These are phyloP conservation scores for Athripsodes cinereus DNA, from an alignment of 2,888 invertebrate genomes.

Conservation along the genomic window DNA sequence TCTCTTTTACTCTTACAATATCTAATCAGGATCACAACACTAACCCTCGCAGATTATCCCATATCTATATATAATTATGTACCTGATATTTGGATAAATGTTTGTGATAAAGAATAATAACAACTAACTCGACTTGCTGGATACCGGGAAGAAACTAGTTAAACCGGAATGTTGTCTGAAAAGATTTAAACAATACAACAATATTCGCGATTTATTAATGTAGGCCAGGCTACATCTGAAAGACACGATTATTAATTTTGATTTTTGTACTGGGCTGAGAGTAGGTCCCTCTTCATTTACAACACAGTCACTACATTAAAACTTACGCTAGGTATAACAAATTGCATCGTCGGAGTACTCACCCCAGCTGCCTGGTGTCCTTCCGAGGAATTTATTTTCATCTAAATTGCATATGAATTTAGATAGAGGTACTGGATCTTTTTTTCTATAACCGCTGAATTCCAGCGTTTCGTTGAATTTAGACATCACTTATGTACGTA, in stretches of 20 bases:
- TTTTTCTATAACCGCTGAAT: conserved; percentile 28
- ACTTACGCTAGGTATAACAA: background rate
- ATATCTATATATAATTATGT: too few species aligned
- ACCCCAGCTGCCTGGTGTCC: conserved; percentile 52
- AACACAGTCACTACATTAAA: background rate
- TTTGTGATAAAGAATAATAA: background rate
- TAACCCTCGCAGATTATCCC: background rate
- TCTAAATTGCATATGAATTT: conserved; percentile 43
- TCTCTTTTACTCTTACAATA: background rate
- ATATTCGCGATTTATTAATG: background rate
- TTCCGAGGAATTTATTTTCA: conserved; percentile 46
- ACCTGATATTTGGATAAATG: background rate
- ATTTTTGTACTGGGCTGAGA: too few species aligned
- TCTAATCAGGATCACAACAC: background rate
- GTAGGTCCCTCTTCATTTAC: background rate
- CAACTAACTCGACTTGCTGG: background rate
- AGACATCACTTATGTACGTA: conserved; percentile 16
- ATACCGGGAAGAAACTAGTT: background rate
- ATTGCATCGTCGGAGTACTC: conserved; percentile 32
- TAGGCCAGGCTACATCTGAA: background rate
- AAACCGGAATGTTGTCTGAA: background rate
- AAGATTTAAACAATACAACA: background rate
- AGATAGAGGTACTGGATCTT: conserved; percentile 33
- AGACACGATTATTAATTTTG: background rate
- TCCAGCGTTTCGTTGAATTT: conserved; percentile 24